Evolutionary conservation across 2,797 vertebrate species (phyloP).

Genomic region (Liparis tanakae): DNA sequence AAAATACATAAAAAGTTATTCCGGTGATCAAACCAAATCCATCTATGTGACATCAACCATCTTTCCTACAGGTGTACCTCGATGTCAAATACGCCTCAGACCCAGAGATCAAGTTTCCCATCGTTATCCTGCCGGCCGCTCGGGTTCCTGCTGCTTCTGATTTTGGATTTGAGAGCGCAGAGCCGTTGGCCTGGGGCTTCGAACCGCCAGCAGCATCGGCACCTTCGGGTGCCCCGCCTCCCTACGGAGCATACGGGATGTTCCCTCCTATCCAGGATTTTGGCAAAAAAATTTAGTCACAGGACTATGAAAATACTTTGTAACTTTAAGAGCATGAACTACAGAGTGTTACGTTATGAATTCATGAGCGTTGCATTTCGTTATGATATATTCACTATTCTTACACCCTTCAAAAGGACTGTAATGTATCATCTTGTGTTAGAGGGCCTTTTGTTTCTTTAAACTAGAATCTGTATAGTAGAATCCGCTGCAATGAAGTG

Average conservation of each 20-base stretch:
- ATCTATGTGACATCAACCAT: not conserved
- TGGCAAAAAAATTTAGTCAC: conserved; percentile 21
- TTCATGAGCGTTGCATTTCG: not conserved
- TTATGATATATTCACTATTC: not conserved
- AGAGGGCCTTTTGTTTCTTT: not conserved
- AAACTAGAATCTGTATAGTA: not conserved
- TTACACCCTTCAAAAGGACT: not conserved
- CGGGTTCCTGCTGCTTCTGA: conserved; percentile 12
- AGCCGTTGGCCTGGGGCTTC: conserved; percentile 32
- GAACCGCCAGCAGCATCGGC: not conserved
- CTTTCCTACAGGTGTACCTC: conserved; percentile 74
- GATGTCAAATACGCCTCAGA: conserved; percentile 78
- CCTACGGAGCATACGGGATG: conserved; percentile 52
- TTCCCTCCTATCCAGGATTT: conserved; percentile 51
- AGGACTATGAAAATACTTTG: no score
- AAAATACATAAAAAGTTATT: not conserved
- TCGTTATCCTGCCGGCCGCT: conserved; percentile 67
- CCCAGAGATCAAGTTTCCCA: conserved; percentile 78
- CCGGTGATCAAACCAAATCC: not conserved
- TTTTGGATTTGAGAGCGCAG: conserved; percentile 52
- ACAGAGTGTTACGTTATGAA: not conserved
- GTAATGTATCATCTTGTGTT: not conserved
- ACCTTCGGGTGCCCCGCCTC: conserved; percentile 51
- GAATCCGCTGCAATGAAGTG: not conserved
- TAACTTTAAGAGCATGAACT: not conserved